Percentiles rank a stretch among this genome's conserved stretches.
These are phyloP conservation scores for Meteorus colon DNA, from an alignment of 2,888 invertebrate species.

Conservation along the genomic window DNA sequence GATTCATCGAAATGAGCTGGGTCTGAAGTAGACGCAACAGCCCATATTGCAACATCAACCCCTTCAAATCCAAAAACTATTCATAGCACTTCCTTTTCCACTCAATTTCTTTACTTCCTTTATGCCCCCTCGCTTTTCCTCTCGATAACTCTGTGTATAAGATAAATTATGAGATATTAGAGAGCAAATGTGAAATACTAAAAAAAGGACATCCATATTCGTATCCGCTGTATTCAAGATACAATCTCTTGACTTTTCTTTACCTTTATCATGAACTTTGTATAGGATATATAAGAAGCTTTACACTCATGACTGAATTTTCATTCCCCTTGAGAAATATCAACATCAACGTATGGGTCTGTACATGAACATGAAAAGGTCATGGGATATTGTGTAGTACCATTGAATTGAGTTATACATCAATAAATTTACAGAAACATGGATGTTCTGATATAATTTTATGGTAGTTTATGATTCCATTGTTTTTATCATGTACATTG, in stretches of 20 bases:
- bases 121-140: background rate
- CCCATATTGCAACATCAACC: background rate
- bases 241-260: background rate
- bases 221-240: background rate
- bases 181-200: constrained; percentile 7
- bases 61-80: background rate
- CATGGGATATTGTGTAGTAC: background rate
- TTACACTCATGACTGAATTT: constrained; percentile 5
- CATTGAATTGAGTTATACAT: background rate
- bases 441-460: background rate
- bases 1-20: background rate
- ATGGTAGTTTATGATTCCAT: background rate
- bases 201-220: constrained; percentile 1
- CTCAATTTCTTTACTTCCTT: background rate
- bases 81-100: background rate
- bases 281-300: background rate
- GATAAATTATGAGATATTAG: background rate
- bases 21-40: background rate
- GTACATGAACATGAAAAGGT: background rate
- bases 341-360: background rate
- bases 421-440: background rate
- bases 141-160: background rate
- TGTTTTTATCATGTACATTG: background rate
- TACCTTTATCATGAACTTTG: constrained; percentile 7
- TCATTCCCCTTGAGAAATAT: constrained; percentile 4